Percentiles rank a stretch among this genome's conserved stretches.
These are phyloP conservation scores for Athalia rosae DNA, from an alignment of 2,888 invertebrate genomes.

Conservation along the genomic window DNA sequence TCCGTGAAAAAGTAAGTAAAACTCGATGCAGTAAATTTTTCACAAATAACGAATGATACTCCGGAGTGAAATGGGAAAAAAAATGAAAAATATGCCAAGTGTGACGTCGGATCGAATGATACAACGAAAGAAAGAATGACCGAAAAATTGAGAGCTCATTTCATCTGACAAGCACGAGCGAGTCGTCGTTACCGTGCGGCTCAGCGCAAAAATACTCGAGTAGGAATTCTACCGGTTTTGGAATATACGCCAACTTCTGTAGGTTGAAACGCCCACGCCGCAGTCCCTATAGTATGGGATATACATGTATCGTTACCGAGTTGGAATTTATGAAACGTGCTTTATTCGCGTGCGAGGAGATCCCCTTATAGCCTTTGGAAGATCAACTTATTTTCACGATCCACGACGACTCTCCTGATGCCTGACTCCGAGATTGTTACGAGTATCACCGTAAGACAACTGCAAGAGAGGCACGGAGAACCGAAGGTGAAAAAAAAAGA, in stretches of 20 bases:
- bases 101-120: constrained; percentile 11
- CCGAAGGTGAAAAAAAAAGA: not conserved
- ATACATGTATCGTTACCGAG: constrained; percentile 24
- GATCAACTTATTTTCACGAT: constrained; percentile 10
- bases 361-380: constrained; percentile 21
- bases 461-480: not conserved
- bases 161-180: constrained; percentile 24
- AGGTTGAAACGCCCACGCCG: constrained; percentile 24
- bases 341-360: constrained; percentile 34
- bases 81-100: not conserved
- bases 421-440: not conserved
- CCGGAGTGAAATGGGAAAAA: not conserved
- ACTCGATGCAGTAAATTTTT: not conserved
- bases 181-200: constrained; percentile 20
- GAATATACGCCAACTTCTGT: constrained; percentile 7
- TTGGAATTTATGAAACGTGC: constrained; percentile 41
- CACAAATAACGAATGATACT: not conserved
- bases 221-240: constrained; percentile 12
- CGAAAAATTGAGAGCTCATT: constrained; percentile 27
- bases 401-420: not conserved
- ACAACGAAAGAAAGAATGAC: constrained; percentile 4
- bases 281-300: not conserved
- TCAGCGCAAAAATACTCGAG: constrained; percentile 17
- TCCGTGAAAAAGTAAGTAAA: too few relatives aligned
- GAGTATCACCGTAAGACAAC: constrained; percentile 6